Evolutionary conservation across 2,113 vertebrate species (phyloP).

Genomic region (Glaucidium brasilianum): DNA sequence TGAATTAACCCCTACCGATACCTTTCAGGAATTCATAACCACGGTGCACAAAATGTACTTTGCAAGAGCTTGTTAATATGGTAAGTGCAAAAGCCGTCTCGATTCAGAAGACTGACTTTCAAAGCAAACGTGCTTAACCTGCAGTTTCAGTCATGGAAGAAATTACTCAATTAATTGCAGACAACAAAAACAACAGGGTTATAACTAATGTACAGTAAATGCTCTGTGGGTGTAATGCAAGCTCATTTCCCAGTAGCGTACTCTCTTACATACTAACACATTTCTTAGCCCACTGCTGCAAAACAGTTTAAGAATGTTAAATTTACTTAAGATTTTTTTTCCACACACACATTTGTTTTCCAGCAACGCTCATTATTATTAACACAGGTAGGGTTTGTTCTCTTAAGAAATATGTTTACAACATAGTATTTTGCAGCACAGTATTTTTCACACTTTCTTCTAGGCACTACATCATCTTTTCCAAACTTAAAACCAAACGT

Average conservation of each 20-base stretch:
- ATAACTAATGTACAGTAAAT: slow-evolving; percentile 53
- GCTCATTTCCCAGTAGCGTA: slow-evolving; percentile 22
- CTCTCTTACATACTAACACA: background rate
- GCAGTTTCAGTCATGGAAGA: slow-evolving; percentile 55
- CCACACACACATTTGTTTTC: background rate
- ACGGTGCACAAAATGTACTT: background rate
- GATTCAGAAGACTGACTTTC: slow-evolving; percentile 12
- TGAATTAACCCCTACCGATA: slow-evolving; percentile 49
- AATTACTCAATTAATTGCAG: slow-evolving; percentile 60
- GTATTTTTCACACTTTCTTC: background rate
- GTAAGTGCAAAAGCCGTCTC: background rate
- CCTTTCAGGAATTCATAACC: slow-evolving; percentile 40
- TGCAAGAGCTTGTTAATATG: background rate
- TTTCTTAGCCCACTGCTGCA: slow-evolving; percentile 17
- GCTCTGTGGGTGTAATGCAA: slow-evolving; percentile 17
- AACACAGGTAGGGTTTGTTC: background rate
- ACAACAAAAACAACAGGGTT: slow-evolving; percentile 57
- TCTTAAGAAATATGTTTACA: background rate
- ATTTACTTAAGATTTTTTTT: background rate
- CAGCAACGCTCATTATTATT: background rate
- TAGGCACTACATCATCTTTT: background rate
- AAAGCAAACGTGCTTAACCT: slow-evolving; percentile 36
- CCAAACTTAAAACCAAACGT: background rate
- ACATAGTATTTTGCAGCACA: background rate
- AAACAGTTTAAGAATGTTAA: background rate